These are phyloP conservation scores for Drosophila equinoxialis DNA, from an alignment of 1,140 invertebrate genomes.

Conservation along the genomic window DNA sequence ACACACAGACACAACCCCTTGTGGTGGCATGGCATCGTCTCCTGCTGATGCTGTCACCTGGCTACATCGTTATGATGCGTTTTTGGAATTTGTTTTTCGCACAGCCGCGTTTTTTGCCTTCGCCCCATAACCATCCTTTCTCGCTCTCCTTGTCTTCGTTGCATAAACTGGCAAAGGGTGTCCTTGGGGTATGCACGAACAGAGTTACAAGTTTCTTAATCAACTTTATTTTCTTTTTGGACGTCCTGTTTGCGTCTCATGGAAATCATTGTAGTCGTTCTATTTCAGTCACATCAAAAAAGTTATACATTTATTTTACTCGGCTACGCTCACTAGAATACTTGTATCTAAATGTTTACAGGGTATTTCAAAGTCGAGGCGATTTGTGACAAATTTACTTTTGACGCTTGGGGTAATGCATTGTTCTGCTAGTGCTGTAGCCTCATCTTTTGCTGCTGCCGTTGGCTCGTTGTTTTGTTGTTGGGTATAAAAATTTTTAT, in stretches of 20 bases:
- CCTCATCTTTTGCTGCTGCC: conserved; percentile 14
- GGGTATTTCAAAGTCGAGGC: conserved; percentile 20
- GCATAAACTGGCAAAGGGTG: conserved; percentile 10
- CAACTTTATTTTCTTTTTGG: too few species aligned
- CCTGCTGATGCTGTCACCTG: conserved; percentile 39
- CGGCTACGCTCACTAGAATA: not conserved
- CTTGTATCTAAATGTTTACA: not conserved
- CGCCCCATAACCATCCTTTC: not conserved
- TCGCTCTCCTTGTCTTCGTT: not conserved
- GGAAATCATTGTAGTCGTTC: too few species aligned
- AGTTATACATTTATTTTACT: too few species aligned
- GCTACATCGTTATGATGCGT: conserved; percentile 56
- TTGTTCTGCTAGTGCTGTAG: conserved; percentile 43
- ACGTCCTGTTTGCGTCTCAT: too few species aligned
- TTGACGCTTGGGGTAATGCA: conserved; percentile 35
- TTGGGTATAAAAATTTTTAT: conserved; percentile 73
- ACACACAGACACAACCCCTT: not conserved
- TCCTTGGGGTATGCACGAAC: not conserved
- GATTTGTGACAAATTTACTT: conserved; percentile 13
- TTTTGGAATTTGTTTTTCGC: conserved; percentile 38
- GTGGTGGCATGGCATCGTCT: not conserved
- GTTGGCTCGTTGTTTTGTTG: conserved; percentile 34
- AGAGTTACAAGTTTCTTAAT: too few species aligned
- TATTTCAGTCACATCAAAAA: too few species aligned
- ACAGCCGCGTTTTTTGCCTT: conserved; percentile 13